A percentile compares a stretch with the other conserved stretches of the same genome.
Evolutionary conservation across 2,888 invertebrate species (phyloP).

Genomic region (Ophion slaviceki): DNA sequence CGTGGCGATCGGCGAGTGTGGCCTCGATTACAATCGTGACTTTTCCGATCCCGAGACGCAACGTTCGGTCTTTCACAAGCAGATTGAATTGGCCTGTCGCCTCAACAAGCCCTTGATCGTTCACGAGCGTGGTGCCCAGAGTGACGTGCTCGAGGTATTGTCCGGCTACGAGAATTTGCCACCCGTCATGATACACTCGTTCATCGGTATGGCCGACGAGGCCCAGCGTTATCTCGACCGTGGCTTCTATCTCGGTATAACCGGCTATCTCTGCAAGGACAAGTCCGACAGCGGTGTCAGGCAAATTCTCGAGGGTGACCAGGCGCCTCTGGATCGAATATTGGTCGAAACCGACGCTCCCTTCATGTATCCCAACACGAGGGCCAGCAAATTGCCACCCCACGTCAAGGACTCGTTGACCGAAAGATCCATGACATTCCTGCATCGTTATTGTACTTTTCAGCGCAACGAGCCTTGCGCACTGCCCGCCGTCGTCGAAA

Average conservation of each 20-base stretch:
- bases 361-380: conserved; percentile 97
- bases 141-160: conserved; percentile 91
- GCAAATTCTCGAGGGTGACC: conserved; percentile 91
- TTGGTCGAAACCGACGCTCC: conserved; percentile 97
- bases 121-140: conserved; percentile 96
- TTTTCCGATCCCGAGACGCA: conserved; percentile 96
- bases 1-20: conserved; percentile 97
- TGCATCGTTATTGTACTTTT: conserved; percentile 96
- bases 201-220: conserved; percentile 94
- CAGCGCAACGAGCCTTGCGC: conserved; percentile 98
- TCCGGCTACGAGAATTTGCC: conserved; percentile 87
- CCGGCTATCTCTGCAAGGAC: conserved; percentile 95
- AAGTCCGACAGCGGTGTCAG: conserved; percentile 96
- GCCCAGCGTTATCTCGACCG: conserved; percentile 92
- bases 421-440: conserved; percentile 92
- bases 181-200: conserved; percentile 95
- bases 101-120: conserved; percentile 94
- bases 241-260: conserved; percentile 94
- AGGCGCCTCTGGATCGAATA: conserved; percentile 92
- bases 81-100: conserved; percentile 94
- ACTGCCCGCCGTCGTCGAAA: conserved; percentile 95
- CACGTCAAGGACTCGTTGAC: conserved; percentile 95
- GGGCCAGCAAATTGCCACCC: conserved; percentile 95
- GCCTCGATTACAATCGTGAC: conserved; percentile 96
- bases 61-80: conserved; percentile 93